Percentiles rank a stretch among this genome's conserved stretches.
phyloP scores from a whole-genome alignment of 1,140 invertebrate species.

The Drosophila novamexicana region DNA sequence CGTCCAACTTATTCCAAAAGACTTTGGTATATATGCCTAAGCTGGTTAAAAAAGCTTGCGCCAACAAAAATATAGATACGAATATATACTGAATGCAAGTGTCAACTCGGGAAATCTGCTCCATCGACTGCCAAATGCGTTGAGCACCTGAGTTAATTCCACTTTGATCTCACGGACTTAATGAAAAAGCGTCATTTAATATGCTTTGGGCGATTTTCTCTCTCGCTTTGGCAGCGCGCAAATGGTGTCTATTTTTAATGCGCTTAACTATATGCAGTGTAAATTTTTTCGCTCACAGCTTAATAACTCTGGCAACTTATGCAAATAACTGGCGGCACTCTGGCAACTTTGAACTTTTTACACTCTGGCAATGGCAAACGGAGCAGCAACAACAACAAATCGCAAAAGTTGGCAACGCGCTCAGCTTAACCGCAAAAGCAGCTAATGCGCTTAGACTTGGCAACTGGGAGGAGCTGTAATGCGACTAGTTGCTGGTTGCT shows the following conservation, averaged over 20 bases:
- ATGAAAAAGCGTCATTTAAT: constrained; percentile 7
- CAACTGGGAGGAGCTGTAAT: constrained; percentile 1
- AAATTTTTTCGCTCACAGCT: constrained; percentile 55
- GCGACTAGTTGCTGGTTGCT: constrained; percentile 20
- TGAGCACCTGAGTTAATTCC: constrained; percentile 24
- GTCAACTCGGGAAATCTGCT: neutral
- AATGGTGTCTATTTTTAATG: constrained; percentile 69
- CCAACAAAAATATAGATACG: neutral
- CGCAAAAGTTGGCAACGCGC: constrained; percentile 38
- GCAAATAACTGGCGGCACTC: constrained; percentile 70
- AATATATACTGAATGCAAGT: constrained; percentile 3
- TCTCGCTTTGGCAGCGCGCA: neutral
- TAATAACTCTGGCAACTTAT: constrained; percentile 81
- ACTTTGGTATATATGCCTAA: neutral
- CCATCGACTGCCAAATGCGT: constrained; percentile 28
- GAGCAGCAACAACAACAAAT: constrained; percentile 8
- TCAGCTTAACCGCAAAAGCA: constrained; percentile 71
- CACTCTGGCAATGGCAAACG: constrained; percentile 1
- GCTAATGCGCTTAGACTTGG: constrained; percentile 62
- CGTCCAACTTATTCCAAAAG: neutral
- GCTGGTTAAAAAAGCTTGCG: neutral
- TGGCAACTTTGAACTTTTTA: constrained; percentile 53
- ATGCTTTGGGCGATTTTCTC: constrained; percentile 3
- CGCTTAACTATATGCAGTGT: constrained; percentile 70
- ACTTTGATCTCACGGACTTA: constrained; percentile 21